Evolutionary conservation across 2,888 invertebrate genomes (phyloP).

Genomic region (Dryocosmus kuriphilus): DNA sequence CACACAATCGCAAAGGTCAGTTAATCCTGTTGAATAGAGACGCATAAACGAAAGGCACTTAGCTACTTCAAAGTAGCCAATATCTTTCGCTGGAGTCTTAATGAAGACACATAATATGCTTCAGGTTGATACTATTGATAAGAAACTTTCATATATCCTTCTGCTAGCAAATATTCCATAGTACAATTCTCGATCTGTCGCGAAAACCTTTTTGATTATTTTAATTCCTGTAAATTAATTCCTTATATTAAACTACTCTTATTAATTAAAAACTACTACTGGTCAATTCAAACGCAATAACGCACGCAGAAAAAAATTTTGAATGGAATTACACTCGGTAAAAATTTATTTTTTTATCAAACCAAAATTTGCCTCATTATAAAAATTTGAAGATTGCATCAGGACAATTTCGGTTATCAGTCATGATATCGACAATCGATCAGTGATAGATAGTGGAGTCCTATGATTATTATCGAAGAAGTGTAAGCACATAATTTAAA

Average conservation of each 20-base stretch:
- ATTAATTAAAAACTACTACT: too few relatives aligned
- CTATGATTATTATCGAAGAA: conserved; percentile 41
- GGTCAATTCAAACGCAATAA: too few relatives aligned
- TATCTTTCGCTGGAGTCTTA: conserved; percentile 9
- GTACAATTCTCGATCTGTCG: background rate
- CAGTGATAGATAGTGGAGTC: conserved; percentile 1
- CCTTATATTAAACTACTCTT: background rate
- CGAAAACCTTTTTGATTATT: background rate
- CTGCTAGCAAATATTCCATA: background rate
- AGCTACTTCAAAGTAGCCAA: conserved; percentile 32
- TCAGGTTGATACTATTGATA: conserved; percentile 14
- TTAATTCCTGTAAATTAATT: background rate
- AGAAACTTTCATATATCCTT: conserved; percentile 8
- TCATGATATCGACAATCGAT: background rate
- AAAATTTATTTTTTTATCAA: background rate
- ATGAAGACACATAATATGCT: background rate
- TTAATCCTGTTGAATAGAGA: conserved; percentile 10
- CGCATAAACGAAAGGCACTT: background rate
- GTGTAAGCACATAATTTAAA: conserved; percentile 21
- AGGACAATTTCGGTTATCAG: background rate
- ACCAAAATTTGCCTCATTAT: background rate
- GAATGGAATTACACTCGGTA: too few relatives aligned
- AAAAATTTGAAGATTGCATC: conserved; percentile 6
- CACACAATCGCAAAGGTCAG: conserved; percentile 8
- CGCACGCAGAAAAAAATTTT: background rate